Evolutionary conservation across 1,140 invertebrate species (phyloP), one percentile per base, ranked within the genome.

Genomic region (Sweltsa coloradensis): DNA sequence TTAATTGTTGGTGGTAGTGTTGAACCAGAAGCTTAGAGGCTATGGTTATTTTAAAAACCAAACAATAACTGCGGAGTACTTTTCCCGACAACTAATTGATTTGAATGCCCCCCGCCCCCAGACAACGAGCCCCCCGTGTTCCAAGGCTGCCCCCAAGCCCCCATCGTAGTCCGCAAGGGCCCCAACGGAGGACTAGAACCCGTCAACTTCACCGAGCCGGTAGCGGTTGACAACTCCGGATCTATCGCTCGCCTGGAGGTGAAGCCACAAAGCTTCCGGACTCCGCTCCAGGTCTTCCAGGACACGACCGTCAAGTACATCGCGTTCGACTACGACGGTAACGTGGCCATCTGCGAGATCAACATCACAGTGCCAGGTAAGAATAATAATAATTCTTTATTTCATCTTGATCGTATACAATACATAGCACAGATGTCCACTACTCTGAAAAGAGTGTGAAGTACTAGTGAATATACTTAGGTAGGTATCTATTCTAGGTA

Each of bases 41-140:
- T n/a, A n/a, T n/a, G n/a, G n/a, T n/a, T n/a, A n/a, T n/a, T n/a
- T n/a, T n/a, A n/a, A n/a, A n/a, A 31, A 31, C 9, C 29, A 31
- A 9, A 9, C 9, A 31, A 31, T 31, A 31, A 9, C 9, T 31
- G 9, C 29, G n/a, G n/a, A 14, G n/a, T 31, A 31, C 14, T 31
- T 31, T n/a, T 31, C 29, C 9, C 29, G 9, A 31, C 9, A n/a
- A 31, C 14, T 31, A 9, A 31, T 31, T 31, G n/a, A 31, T 31
- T 31, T 9, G 9, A 9, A 9, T 9, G n/a, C 9, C 14, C 29
- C 22, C 22, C n/a, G 16, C 37, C 65, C 68, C 48, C 58, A 74
- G 92, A 97, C 64, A 92, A 93, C 58, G 92, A 96, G 57, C 92
- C 92, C 7, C 93, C 93, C 16, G 83, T 90, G 3, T 97, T 97